Percentiles rank a stretch among this genome's conserved stretches.
phyloP scores from a whole-genome alignment of 2,113 vertebrate genomes.

The Actenoides hombroni region DNA sequence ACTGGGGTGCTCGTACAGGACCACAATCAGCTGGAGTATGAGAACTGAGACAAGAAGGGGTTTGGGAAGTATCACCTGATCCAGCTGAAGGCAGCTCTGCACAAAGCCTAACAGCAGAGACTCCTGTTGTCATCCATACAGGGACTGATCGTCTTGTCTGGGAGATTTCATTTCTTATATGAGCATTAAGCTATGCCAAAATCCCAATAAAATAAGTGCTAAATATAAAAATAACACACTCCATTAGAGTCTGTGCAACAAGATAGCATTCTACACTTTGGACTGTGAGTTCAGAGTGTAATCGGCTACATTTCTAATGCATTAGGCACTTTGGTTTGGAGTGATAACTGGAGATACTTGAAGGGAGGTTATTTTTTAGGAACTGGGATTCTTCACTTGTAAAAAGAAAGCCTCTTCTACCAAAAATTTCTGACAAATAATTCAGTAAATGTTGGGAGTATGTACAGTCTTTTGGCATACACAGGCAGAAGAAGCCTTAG shows the following conservation, averaged over 20 bases:
- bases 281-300: neutral
- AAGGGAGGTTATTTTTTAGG: neutral
- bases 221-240: neutral
- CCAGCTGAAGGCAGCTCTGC: neutral
- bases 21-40: neutral
- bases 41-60: neutral
- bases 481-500: neutral
- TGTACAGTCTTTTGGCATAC: neutral
- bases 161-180: neutral
- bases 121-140: neutral
- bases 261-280: neutral
- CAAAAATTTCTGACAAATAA: neutral
- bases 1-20: neutral
- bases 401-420: neutral
- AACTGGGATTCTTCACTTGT: neutral
- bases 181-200: neutral
- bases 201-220: neutral
- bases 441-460: neutral
- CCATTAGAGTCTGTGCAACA: neutral
- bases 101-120: neutral
- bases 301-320: neutral
- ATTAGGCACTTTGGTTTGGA: neutral
- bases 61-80: neutral
- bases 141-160: neutral
- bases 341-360: neutral